Evolutionary conservation across 2,113 vertebrate species (phyloP).

Genomic region (Numenius arquata): DNA sequence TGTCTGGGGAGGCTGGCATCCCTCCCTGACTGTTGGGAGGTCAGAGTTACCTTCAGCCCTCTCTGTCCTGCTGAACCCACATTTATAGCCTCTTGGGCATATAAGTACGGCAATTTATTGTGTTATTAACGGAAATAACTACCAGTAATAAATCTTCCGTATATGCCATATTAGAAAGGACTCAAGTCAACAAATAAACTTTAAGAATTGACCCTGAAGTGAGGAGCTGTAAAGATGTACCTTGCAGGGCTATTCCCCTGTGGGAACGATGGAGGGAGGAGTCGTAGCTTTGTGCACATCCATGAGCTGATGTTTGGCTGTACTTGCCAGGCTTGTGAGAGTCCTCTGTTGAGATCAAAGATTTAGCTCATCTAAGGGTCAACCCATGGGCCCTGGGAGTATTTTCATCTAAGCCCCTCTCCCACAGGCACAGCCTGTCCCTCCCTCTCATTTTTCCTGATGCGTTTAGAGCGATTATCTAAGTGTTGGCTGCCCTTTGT

Average conservation of each 20-base stretch:
- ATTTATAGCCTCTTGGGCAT: background rate
- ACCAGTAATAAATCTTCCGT: background rate
- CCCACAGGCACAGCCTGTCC: background rate
- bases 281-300: background rate
- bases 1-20: background rate
- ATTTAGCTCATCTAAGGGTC: conserved; percentile 8
- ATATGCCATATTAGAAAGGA: background rate
- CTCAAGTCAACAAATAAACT: background rate
- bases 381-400: conserved; percentile 5
- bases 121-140: background rate
- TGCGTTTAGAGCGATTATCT: background rate
- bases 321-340: background rate
- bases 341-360: conserved; percentile 33
- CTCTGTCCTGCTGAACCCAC: background rate
- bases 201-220: background rate
- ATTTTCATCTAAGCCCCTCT: conserved; percentile 1
- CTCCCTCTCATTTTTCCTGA: background rate
- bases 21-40: background rate
- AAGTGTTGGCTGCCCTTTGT: background rate
- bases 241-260: background rate
- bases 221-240: background rate
- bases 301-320: background rate
- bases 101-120: background rate
- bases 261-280: background rate
- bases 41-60: background rate